Evolutionary conservation across 2,797 vertebrate species (phyloP), one percentile per base, ranked within the genome.

Genomic region (Cirrhinus molitorella): DNA sequence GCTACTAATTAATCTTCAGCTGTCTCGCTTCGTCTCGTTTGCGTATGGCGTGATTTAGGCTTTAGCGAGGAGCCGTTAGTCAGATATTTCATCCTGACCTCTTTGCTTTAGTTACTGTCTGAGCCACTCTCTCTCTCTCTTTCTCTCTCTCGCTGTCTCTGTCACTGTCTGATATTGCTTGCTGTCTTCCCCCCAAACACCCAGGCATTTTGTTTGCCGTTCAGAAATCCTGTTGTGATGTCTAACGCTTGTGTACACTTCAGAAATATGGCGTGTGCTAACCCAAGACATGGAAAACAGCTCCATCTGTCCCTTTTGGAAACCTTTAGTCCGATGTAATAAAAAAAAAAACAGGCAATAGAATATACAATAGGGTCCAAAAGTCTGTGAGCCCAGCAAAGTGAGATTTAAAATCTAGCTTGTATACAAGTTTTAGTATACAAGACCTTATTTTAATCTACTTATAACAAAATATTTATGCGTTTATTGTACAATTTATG

Each of bases 1-100:
- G 51, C 23, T 45, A 31, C 65, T 79, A 79, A 79, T 80, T 70
- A 70, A 45, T 80, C 66, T 67, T 70, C 37, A 71, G 66, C 34
- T 40, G 49, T 31, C 65, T 80, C 3, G n/a, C 6, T 23, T 57
- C 17, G 3, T 70, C 65, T 80, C 51, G 53, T 57, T 79, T 45
- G 11, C 11, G 25, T 40, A 71, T 61, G 53, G 25, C 19, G 2
- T 61, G 40, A 55, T 40, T 66, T 79, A 79, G 31, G 68, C 53
- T 81, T 71, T 72, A 59, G 25, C 28, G 21, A 25, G 40, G 59
- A 16, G 28, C 55, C 5, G 4, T 21, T 49, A 45, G 31, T 80
- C 16, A 43, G 68, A 63, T 73, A 57, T 71, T 43, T 49, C 43
- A 63, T 45, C 43, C 43, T 72, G 14, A 63, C 53, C 11, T 55